phyloP scores from a whole-genome alignment of 2,888 invertebrate genomes.

The Euspilapteryx auroguttella region DNA sequence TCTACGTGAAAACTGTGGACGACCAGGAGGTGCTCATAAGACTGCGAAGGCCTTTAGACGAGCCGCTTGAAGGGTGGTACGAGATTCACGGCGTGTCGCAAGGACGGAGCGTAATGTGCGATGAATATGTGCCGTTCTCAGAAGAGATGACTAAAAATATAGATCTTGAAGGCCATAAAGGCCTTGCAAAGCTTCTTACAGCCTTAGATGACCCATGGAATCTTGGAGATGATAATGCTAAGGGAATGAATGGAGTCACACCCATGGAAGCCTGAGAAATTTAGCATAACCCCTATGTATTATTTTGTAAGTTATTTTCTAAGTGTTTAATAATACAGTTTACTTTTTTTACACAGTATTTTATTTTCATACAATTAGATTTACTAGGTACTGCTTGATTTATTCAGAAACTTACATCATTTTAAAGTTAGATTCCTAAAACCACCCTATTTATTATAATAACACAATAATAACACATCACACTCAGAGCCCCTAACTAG shows the following conservation, averaged over 20 bases:
- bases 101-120: constrained; percentile 43
- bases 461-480: no score
- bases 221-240: constrained; percentile 26
- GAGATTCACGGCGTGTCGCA: constrained; percentile 47
- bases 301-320: no score
- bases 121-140: constrained; percentile 41
- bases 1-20: constrained; percentile 45
- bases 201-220: constrained; percentile 54
- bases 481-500: no score
- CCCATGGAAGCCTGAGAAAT: no score
- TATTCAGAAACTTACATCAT: no score
- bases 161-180: constrained; percentile 43
- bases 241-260: constrained; percentile 22
- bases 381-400: no score
- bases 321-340: no score
- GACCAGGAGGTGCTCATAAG: constrained; percentile 45
- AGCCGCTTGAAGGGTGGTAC: constrained; percentile 50
- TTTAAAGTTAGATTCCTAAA: no score
- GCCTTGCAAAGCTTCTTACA: constrained; percentile 30
- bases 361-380: no score
- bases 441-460: no score
- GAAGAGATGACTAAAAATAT: constrained; percentile 36
- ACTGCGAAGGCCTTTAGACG: constrained; percentile 32
- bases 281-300: no score
- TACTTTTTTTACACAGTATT: no score